Base-by-base conservation (phyloP, 2,797 vertebrate genomes). In the Danio aesculapii region DNA sequence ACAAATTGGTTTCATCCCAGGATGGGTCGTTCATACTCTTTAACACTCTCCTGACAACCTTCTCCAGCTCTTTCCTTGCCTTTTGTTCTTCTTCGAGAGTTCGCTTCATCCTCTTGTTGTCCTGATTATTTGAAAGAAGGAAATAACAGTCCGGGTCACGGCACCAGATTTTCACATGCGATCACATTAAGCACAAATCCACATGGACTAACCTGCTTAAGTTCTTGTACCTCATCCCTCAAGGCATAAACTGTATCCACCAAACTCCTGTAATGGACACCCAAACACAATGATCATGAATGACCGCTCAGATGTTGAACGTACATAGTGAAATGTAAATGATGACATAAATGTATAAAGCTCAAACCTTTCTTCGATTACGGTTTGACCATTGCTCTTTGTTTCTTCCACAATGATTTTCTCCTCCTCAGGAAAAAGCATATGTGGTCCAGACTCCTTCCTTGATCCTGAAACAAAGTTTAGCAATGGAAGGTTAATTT, bases 1-100 rank as follows among this genome's bases (percentile, higher is more conserved):
- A 99, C 84, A 99, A 94, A 88, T 99, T 99, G 72, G 98, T 99
- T 93, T 99, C 98, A 62, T 99, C 98, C 98, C 98, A 99, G 5
- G 97, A 96, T 5, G 97, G 95, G 88, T 99, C 97, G 6, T 98
- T 99, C 93, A 98, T 95, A 87, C 91, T 97, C 93, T 99, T 99
- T 81, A 99, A 89, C 81, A 98, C 96, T 85, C 95, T 97, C 90
- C 95, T 94, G 88, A 99, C 96, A 79, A 97, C 94, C 88, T 98
- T 99, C 82, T 99, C 98, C 81, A 99, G 92, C 84, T 99, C 97
- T 87, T 95, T 98, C 71, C 98, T 95, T 52, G 98, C 97, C 89
- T 95, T 94, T 89, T 99, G 97, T 83, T 99, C 98, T 82, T 99
- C 98, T 84, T 99, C 98, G 83, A 99, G 85, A 0, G 95, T 97